Base-by-base conservation (phyloP, 2,888 invertebrate genomes). In the Platycnemis pennipes region DNA sequence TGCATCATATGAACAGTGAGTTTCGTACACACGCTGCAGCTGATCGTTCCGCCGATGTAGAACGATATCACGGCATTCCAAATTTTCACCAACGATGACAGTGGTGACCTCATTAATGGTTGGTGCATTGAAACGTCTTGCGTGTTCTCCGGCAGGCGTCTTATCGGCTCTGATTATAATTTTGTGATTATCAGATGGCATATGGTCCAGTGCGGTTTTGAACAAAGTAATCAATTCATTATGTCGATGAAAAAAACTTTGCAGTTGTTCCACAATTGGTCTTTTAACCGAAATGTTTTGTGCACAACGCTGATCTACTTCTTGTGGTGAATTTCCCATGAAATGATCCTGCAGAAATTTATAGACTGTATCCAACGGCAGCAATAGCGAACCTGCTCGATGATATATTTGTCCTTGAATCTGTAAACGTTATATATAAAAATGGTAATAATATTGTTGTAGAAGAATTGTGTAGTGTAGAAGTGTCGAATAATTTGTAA, bases 21-120 rank as follows among this genome's bases (percentile, higher is more conserved):
- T 96, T 63, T 96, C 96, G 0, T 95, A 88, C 5, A 96, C 95
- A 11, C 95, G 94, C n/a, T 95, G 89, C 26, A 96, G 88, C n/a
- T 87, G 94, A 53, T 95, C 95, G 94, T 95, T 95, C 95, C 94
- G 95, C 53, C n/a, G 94, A 94, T 95, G 95, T 53, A 96, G 85
- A 88, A 96, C 95, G 49, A 96, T 96, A 94, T 95, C 95, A 88
- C 95, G 94, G 0, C 94, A 94, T 95, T 96, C 95, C 19, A 95
- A 95, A 77, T 96, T 89, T 94, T 96, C 95, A 46, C 95, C 96
- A 95, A 96, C 96, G 87, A 96, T 95, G n/a, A 96, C 95, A 94
- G 96, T 95, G 31, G 96, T 96, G 87, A 96, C 96, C 95, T 96
- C 96, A 95, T 96, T 95, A 46, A 96, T 95, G 85, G 95, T 96